phyloP scores from a whole-genome alignment of 2,113 vertebrate genomes.

The Ptilorrhoa leucosticta region DNA sequence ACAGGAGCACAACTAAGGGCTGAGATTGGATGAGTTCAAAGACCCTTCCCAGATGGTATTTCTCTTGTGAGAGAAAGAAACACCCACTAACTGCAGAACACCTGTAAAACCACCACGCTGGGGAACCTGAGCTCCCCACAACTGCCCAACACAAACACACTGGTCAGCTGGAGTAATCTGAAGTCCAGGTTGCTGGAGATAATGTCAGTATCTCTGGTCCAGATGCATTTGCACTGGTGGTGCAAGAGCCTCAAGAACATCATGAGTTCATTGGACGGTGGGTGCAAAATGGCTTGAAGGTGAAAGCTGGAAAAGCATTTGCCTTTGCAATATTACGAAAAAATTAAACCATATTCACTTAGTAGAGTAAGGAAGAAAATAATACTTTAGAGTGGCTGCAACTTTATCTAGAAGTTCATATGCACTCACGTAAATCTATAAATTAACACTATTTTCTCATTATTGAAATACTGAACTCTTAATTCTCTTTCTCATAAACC shows the following conservation, averaged over 20 bases:
- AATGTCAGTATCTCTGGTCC: background rate
- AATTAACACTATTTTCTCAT: background rate
- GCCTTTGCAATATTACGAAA: background rate
- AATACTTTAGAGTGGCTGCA: background rate
- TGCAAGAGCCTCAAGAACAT: background rate
- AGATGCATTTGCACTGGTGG: background rate
- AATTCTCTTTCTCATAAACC: background rate
- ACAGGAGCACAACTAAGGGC: background rate
- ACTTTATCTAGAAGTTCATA: background rate
- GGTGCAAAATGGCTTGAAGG: background rate
- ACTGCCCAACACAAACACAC: background rate
- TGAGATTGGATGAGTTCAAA: background rate
- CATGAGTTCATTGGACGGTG: background rate
- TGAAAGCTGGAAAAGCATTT: background rate
- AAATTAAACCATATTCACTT: background rate
- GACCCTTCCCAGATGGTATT: background rate
- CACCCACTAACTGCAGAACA: background rate
- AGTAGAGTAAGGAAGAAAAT: background rate
- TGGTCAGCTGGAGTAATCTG: fast-evolving
- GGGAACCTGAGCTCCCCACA: background rate
- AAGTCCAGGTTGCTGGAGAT: background rate
- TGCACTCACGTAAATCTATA: background rate
- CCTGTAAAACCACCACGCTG: background rate
- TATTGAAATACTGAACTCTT: background rate
- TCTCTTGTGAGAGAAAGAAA: background rate